Evolutionary conservation across 1,140 invertebrate species (phyloP), one percentile per base, ranked within the genome.

Genomic region (Hormaphis cornu): DNA sequence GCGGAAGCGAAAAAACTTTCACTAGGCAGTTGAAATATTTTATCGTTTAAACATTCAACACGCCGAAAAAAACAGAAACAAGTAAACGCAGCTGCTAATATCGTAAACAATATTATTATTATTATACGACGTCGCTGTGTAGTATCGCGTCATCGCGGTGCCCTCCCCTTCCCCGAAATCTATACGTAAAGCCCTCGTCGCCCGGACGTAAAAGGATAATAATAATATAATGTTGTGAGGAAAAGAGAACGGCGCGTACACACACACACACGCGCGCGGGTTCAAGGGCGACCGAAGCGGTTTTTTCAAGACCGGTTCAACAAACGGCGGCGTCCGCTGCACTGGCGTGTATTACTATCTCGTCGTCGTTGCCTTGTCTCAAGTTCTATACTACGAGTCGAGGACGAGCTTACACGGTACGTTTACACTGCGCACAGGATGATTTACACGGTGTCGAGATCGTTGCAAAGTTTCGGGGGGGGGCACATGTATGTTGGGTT

Each of bases 281-380:
- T 66, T 66, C 61, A 66, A 66, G 61, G 61, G 61, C 61, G 50
- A 66, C 61, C 44, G 61, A 66, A 66, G 61, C 61, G 61, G 61
- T 66, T 66, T 66, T 63, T 66, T 66, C 61, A 66, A 66, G 61
- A 66, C 61, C 61, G 61, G 61, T 66, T 66, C 61, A 66, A 66
- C 35, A 66, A 66, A 66, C 61, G 61, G 50, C 50, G 61, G 61
- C 61, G 61, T 66, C 61, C 61, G 44, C 61, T 33, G 44, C n/a
- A n/a, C n/a, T n/a, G n/a, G n/a, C n/a, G n/a, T n/a, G n/a, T n/a
- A n/a, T n/a, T n/a, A n/a, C n/a, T n/a, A 8, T 6, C 16, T 8
- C 42, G 16, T n/a, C 42, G 42, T 46, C 8, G 16, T 33, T 33
- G 40, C 44, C 61, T 24, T 48, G 61, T 44, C 20, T 58, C 33